These are phyloP conservation scores for Cephalophus harveyi DNA, from an alignment of 2,113 vertebrate genomes.

Conservation along the genomic window DNA sequence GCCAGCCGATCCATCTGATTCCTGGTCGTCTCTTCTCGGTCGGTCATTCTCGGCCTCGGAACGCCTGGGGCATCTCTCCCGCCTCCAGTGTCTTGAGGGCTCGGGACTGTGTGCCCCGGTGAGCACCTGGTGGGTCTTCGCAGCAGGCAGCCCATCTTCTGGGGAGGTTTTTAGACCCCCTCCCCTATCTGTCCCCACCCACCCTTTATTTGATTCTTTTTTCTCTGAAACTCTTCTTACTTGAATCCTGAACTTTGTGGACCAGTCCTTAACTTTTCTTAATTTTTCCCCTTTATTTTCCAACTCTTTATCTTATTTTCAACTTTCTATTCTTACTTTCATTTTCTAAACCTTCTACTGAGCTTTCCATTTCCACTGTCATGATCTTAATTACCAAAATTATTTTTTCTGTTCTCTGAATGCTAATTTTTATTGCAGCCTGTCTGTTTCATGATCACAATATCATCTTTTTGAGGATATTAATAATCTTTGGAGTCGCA, in stretches of 20 bases:
- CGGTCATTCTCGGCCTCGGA: background rate
- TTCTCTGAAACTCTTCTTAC: background rate
- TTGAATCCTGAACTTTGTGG: background rate
- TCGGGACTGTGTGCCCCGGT: fast-evolving
- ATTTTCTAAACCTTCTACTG: background rate
- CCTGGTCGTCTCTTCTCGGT: background rate
- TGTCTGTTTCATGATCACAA: background rate
- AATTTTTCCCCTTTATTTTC: background rate
- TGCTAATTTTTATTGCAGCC: background rate
- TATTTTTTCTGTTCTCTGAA: background rate
- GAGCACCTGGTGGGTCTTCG: background rate
- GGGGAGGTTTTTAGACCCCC: background rate
- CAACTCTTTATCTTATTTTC: background rate
- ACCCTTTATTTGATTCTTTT: background rate
- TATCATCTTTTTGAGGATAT: background rate
- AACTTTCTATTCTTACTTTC: background rate
- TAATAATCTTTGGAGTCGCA: background rate
- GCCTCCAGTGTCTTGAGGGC: background rate
- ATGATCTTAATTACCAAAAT: background rate
- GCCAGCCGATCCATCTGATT: background rate
- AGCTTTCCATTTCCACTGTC: background rate
- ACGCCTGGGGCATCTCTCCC: background rate
- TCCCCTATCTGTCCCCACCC: no score
- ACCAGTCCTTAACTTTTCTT: background rate
- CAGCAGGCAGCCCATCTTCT: background rate